Evolutionary conservation across 1,140 invertebrate genomes (phyloP).

Genomic region (Drosophila bipectinata): DNA sequence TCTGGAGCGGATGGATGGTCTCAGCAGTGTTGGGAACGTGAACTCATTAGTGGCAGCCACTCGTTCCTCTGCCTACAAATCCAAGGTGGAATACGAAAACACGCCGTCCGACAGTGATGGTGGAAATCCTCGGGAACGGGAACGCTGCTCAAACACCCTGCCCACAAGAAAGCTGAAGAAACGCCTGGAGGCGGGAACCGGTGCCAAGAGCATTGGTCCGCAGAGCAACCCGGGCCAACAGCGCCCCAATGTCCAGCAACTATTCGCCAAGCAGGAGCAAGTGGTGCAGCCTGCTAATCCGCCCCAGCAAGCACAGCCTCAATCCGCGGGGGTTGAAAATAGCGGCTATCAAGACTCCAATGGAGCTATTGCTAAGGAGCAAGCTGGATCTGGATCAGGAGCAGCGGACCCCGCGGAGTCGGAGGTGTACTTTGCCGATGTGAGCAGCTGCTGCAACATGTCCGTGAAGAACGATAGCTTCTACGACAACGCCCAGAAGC

Average conservation of each 20-base stretch:
- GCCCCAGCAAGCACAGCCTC: slow-evolving; percentile 28
- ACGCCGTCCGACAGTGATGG: slow-evolving; percentile 82
- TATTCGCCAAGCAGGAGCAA: slow-evolving; percentile 74
- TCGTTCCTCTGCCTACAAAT: slow-evolving; percentile 57
- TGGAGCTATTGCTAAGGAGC: slow-evolving; percentile 65
- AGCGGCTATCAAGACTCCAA: slow-evolving; percentile 76
- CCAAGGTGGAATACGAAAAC: slow-evolving; percentile 68
- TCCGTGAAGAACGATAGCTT: slow-evolving; percentile 87
- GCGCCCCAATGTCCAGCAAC: slow-evolving; percentile 84
- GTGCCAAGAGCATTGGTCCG: slow-evolving; percentile 81
- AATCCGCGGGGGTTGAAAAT: slow-evolving; percentile 72
- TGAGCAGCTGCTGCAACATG: slow-evolving; percentile 92
- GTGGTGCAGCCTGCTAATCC: slow-evolving; percentile 13
- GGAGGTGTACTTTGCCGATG: slow-evolving; percentile 93
- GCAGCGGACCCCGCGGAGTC: slow-evolving; percentile 87
- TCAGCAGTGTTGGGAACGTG: slow-evolving; percentile 50
- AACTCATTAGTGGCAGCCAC: slow-evolving; percentile 19
- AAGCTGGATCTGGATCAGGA: slow-evolving; percentile 11
- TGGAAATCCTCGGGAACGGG: slow-evolving; percentile 75
- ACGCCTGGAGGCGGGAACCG: slow-evolving; percentile 83
- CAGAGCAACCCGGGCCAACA: slow-evolving; percentile 64
- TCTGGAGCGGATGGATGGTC: slow-evolving; percentile 61
- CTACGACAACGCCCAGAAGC: slow-evolving; percentile 75
- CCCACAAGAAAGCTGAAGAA: slow-evolving; percentile 85
- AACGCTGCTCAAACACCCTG: slow-evolving; percentile 84